Evolutionary conservation across 1,140 invertebrate species (phyloP).

Genomic region (Pachypeltis micranthus): DNA sequence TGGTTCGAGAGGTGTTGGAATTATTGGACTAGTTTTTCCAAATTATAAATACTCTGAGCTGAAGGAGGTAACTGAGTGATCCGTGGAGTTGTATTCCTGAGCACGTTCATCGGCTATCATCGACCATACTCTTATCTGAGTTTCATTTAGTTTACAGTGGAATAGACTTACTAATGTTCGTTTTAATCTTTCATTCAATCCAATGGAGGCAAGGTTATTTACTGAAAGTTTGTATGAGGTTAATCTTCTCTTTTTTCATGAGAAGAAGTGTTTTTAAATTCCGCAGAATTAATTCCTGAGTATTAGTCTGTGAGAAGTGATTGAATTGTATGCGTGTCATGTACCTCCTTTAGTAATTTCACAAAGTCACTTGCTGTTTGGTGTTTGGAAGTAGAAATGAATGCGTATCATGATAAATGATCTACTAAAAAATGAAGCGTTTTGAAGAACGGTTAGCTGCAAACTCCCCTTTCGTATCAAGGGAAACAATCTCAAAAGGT

Average conservation of each 20-base stretch:
- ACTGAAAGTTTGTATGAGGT: conserved; percentile 19
- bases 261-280: conserved; percentile 27
- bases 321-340: conserved; percentile 26
- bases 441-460: conserved; percentile 29
- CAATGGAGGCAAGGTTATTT: conserved; percentile 21
- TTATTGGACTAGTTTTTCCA: too few relatives aligned
- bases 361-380: conserved; percentile 32
- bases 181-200: conserved; percentile 19
- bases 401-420: too few relatives aligned
- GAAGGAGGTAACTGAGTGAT: conserved; percentile 8
- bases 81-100: too few relatives aligned
- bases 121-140: too few relatives aligned
- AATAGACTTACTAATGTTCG: conserved; percentile 20
- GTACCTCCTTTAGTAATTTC: conserved; percentile 29
- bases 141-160: conserved; percentile 10
- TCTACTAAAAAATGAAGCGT: conserved; percentile 23
- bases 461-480: conserved; percentile 32
- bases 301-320: conserved; percentile 33
- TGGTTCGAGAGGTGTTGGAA: too few relatives aligned
- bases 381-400: conserved; percentile 31
- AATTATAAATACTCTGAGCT: conserved; percentile 5
- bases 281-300: conserved; percentile 31
- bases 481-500: too few relatives aligned
- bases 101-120: too few relatives aligned
- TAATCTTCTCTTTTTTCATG: conserved; percentile 14